Percentiles rank a stretch among this genome's conserved stretches.
phyloP scores from a whole-genome alignment of 2,797 vertebrate genomes.

The Phoeniculus purpureus region DNA sequence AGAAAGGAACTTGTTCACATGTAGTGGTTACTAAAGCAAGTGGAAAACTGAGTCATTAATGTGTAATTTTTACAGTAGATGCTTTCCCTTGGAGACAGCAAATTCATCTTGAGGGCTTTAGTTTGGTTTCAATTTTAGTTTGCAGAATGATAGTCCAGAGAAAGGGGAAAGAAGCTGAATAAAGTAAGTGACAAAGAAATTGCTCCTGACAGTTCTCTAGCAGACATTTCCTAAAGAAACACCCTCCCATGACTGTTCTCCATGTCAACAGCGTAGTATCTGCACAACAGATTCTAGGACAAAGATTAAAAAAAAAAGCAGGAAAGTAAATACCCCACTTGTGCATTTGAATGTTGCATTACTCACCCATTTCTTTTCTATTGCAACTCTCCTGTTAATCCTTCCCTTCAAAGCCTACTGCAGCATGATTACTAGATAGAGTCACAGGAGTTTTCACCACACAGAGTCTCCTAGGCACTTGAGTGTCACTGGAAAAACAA shows the following conservation, averaged over 20 bases:
- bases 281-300: background rate
- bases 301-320: background rate
- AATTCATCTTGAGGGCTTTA: background rate
- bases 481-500: background rate
- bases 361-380: background rate
- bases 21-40: background rate
- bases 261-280: background rate
- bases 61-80: fast-evolving
- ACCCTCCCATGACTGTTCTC: background rate
- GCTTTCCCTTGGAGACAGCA: background rate
- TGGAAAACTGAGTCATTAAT: background rate
- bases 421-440: background rate
- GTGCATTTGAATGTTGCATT: background rate
- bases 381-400: background rate
- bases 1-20: background rate
- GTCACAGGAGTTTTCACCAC: background rate
- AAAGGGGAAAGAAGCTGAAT: background rate
- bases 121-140: background rate
- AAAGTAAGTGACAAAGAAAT: background rate
- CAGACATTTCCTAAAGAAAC: background rate
- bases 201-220: background rate
- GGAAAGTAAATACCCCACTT: background rate
- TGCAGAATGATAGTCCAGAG: background rate
- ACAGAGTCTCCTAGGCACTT: background rate
- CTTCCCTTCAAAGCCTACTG: background rate